Conservation (phyloP, 2,797 vertebrate genomes). For the Aratinga solstitialis region DNA sequence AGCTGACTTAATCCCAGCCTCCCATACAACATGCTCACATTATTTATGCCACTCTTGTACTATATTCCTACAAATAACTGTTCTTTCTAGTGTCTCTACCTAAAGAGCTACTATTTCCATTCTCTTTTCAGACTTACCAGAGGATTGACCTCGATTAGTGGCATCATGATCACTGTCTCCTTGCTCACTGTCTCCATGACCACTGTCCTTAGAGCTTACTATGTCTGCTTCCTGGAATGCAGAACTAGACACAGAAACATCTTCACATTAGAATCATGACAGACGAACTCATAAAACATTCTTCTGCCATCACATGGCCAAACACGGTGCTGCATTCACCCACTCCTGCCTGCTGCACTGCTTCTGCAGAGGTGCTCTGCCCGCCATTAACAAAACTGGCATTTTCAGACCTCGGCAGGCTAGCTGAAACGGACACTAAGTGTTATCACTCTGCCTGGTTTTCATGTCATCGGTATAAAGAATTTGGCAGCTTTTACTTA, state of each 20-base stretch:
- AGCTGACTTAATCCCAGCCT: background rate
- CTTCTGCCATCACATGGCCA: constrained; percentile 86
- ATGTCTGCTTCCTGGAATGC: constrained; percentile 99
- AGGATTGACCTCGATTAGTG: constrained; percentile 94
- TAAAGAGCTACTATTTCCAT: constrained; percentile 61
- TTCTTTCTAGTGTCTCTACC: constrained; percentile 18
- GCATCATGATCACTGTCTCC: constrained; percentile 98
- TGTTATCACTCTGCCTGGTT: background rate
- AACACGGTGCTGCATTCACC: constrained; percentile 81
- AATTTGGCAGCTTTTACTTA: background rate
- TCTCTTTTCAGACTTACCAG: constrained; percentile 86
- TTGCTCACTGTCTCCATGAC: constrained; percentile 98
- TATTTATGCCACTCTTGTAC: background rate
- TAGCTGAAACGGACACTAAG: background rate
- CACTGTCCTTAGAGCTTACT: constrained; percentile 99
- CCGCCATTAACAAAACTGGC: background rate
- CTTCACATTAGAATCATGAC: constrained; percentile 69
- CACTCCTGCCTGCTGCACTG: background rate
- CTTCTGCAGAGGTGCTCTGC: constrained; percentile 6
- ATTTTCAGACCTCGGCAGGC: background rate
- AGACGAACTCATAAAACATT: constrained; percentile 78
- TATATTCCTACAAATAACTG: constrained; percentile 16
- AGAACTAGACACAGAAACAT: constrained; percentile 85
- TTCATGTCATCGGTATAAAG: background rate
- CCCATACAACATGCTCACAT: background rate